A percentile compares a stretch with the other conserved stretches of the same genome.
phyloP scores from a whole-genome alignment of 1,140 invertebrate species.

The Trichomalopsis sarcophagae region DNA sequence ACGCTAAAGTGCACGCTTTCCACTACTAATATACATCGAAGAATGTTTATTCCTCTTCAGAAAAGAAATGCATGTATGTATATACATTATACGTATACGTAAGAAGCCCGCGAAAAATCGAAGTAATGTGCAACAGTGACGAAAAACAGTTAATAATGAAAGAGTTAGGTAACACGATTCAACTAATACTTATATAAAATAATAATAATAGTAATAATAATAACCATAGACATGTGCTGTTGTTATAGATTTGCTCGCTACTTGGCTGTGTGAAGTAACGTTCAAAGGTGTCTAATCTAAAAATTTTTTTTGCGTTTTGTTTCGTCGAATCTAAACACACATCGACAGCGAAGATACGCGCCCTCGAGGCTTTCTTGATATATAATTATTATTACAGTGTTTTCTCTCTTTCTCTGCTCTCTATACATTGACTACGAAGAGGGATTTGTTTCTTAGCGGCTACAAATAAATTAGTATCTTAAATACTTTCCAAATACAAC shows the following conservation, averaged over 20 bases:
- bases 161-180: slow-evolving; percentile 52
- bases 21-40: slow-evolving; percentile 35
- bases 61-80: slow-evolving; percentile 25
- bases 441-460: slow-evolving; percentile 61
- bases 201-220: slow-evolving; percentile 37
- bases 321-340: slow-evolving; percentile 44
- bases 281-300: slow-evolving; percentile 46
- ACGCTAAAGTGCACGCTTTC: slow-evolving; percentile 1
- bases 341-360: slow-evolving; percentile 10
- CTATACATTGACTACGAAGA: slow-evolving; percentile 71
- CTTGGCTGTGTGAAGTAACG: slow-evolving; percentile 32
- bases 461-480: slow-evolving; percentile 71
- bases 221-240: slow-evolving; percentile 38
- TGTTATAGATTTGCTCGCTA: slow-evolving; percentile 24
- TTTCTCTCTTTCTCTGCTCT: slow-evolving; percentile 47
- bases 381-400: slow-evolving; percentile 31
- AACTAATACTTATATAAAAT: slow-evolving; percentile 53
- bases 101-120: slow-evolving; percentile 25
- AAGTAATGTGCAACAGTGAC: slow-evolving; percentile 44
- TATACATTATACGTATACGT: not conserved
- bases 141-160: slow-evolving; percentile 46
- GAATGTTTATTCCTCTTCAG: slow-evolving; percentile 34
- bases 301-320: slow-evolving; percentile 27
- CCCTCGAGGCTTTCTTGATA: not conserved
- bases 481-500: slow-evolving; percentile 66